phyloP scores from a whole-genome alignment of 2,797 vertebrate genomes.

The Vireo griseus region DNA sequence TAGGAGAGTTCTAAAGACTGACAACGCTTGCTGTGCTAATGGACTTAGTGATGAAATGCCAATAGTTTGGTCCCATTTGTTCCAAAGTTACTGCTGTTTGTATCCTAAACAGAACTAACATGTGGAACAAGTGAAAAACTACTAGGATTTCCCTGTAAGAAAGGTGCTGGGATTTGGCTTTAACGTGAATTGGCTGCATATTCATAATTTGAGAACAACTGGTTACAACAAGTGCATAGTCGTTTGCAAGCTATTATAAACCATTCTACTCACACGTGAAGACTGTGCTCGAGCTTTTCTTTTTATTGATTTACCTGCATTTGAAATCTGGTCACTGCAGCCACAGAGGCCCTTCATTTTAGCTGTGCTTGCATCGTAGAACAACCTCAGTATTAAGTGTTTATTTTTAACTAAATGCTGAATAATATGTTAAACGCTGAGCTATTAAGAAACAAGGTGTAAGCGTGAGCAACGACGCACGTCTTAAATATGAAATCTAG shows the following conservation, averaged over 20 bases:
- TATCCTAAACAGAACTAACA: slow-evolving; percentile 80
- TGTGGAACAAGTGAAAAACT: slow-evolving; percentile 73
- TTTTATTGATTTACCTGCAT: slow-evolving; percentile 85
- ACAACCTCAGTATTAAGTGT: slow-evolving; percentile 84
- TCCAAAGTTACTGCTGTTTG: slow-evolving; percentile 83
- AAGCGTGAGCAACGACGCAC: slow-evolving; percentile 51
- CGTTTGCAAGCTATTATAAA: slow-evolving; percentile 79
- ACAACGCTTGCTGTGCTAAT: slow-evolving; percentile 84
- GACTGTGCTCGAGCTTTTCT: slow-evolving; percentile 70
- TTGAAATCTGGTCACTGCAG: slow-evolving; percentile 90
- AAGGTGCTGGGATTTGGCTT: slow-evolving; percentile 79
- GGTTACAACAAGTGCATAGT: slow-evolving; percentile 77
- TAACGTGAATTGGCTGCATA: slow-evolving; percentile 77
- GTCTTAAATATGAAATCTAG: slow-evolving; percentile 25
- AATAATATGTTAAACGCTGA: slow-evolving; percentile 75
- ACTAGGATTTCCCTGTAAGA: slow-evolving; percentile 76
- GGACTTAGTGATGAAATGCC: slow-evolving; percentile 75
- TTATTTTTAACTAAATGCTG: slow-evolving; percentile 83
- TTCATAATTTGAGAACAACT: slow-evolving; percentile 88
- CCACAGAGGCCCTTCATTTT: slow-evolving; percentile 87
- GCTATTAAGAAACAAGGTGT: slow-evolving; percentile 47
- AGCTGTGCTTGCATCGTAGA: slow-evolving; percentile 84
- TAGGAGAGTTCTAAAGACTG: slow-evolving; percentile 76
- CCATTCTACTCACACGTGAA: slow-evolving; percentile 73
- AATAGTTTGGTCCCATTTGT: slow-evolving; percentile 78